Base-by-base conservation (phyloP, 2,797 vertebrate species). In the Falco berigora region DNA sequence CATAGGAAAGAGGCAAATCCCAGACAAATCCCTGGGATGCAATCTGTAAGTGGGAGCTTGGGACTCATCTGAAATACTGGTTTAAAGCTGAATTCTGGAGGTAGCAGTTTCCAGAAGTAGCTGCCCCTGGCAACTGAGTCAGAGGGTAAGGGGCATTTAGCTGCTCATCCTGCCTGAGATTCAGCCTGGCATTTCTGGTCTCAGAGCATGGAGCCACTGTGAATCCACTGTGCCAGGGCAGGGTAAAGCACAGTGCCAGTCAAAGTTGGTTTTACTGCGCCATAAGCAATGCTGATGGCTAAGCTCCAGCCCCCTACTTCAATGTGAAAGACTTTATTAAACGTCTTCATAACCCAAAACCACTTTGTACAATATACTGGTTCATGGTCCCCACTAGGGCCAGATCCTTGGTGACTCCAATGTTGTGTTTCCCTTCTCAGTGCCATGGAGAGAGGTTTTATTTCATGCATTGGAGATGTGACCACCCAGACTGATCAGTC, bases 401-500 rank as follows among this genome's bases (percentile, higher is more conserved):
- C 21, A 25, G 21, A 47, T 74, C 36, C 61, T 76, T 64, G 68
- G 25, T 68, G 56, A 55, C 30, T 92, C 38, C 53, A 83, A 0
- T 36, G 71, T 27, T 40, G 30, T 62, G 49, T 72, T 53, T 74
- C 49, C 13, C 10, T 76, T 9, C 27, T 42, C 1, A 1, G 61
- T 68, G 73, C 63, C 42, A 15, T 2, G 19, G 55, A 84, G 55
- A 82, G 44, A 85, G 71, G 80, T 94, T 93, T 89, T 68, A 50
- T 25, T 85, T 49, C 42, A 25, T 25, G 13, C 5, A 1, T 49
- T 1, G 4, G 59, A 63, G 77, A 46, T 90, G 71, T 82, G 88
- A 88, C 63, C 90, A 86, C 74, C 73, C 88, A 56, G 59, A 81
- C 92, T 92, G 83, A 79, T 88, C 76, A 34, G 92, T 71, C 63